Evolutionary conservation across 1,140 invertebrate genomes (phyloP).

Genomic region (Delia radicum): DNA sequence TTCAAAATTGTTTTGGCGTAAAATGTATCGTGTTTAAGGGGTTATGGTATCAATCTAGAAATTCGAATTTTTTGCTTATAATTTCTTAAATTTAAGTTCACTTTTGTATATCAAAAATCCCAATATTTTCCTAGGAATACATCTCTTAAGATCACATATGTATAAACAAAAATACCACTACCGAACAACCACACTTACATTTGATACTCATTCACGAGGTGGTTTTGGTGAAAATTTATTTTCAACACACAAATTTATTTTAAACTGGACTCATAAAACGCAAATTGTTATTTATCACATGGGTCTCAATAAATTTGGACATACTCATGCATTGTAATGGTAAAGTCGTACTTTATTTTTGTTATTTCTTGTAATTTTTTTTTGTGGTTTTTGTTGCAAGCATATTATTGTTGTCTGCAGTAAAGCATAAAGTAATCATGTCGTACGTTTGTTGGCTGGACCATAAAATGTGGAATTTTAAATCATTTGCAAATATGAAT

Average conservation of each 20-base stretch:
- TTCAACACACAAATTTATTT: constrained; percentile 17
- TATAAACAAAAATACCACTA: neutral
- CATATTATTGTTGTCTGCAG: neutral
- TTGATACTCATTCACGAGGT: neutral
- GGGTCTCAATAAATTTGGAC: constrained; percentile 18
- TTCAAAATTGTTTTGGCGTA: too few species aligned
- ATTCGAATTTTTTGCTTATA: too few species aligned
- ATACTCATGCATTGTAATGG: neutral
- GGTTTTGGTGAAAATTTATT: constrained; percentile 19
- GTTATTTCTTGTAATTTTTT: too few species aligned
- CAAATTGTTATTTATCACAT: constrained; percentile 24
- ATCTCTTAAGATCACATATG: too few species aligned
- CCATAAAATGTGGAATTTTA: constrained; percentile 2
- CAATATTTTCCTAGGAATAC: neutral
- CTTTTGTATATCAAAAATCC: too few species aligned
- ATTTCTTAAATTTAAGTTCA: too few species aligned
- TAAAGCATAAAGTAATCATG: constrained; percentile 1
- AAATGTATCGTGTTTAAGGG: too few species aligned
- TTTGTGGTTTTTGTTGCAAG: neutral
- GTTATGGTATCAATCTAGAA: too few species aligned
- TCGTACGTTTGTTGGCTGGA: neutral
- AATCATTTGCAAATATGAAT: constrained; percentile 20
- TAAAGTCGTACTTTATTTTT: too few species aligned
- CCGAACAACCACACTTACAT: neutral
- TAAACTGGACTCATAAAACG: constrained; percentile 18